Conservation (phyloP, 2,888 invertebrate genomes). For the Lycocerus yunnanus region DNA sequence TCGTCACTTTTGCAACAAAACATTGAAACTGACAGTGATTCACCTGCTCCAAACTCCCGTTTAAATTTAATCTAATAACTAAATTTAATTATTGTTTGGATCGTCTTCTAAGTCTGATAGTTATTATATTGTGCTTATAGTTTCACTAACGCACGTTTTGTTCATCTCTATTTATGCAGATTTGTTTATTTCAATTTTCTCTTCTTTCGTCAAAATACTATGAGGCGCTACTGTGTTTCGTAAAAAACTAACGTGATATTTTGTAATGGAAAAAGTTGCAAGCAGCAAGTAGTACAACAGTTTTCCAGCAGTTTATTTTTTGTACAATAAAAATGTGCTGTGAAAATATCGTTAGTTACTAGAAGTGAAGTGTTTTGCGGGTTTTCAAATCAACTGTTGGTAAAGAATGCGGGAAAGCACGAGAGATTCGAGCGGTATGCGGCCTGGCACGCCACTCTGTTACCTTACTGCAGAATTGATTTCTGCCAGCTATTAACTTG, state of each 20-base stretch:
- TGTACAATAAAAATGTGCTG: conserved; percentile 10
- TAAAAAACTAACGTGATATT: background rate
- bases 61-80: too few species aligned
- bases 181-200: too few species aligned
- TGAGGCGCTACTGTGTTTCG: background rate
- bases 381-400: conserved; percentile 31
- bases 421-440: conserved; percentile 38
- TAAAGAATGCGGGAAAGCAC: conserved; percentile 30
- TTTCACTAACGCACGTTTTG: too few species aligned
- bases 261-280: background rate
- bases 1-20: too few species aligned
- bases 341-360: conserved; percentile 11
- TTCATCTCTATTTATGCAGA: too few species aligned
- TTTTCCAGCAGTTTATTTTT: background rate
- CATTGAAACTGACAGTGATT: too few species aligned
- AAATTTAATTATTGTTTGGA: too few species aligned
- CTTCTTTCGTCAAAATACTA: background rate
- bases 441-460: conserved; percentile 46
- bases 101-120: too few species aligned
- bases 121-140: too few species aligned
- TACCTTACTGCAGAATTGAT: conserved; percentile 49
- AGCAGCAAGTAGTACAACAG: background rate
- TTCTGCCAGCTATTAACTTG: conserved; percentile 51
- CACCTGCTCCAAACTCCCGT: too few species aligned
- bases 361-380: conserved; percentile 20